Evolutionary conservation across 2,113 vertebrate species (phyloP).

Genomic region (Amphilophus citrinellus): DNA sequence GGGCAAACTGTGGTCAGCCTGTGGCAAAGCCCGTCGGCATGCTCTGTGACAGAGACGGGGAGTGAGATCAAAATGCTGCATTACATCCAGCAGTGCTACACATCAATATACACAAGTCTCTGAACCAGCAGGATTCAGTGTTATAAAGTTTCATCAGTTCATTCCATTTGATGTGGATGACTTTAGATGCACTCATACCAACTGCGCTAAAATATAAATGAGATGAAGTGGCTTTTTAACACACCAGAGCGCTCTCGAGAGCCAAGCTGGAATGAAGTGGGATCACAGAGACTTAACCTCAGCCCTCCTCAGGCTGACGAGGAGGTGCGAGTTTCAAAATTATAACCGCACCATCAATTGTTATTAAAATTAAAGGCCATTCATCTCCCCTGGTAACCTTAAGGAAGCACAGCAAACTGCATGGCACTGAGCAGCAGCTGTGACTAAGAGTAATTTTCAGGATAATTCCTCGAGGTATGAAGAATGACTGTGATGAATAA

Average conservation of each 20-base stretch:
- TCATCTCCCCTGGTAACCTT: conserved; percentile 42
- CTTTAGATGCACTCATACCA: conserved; percentile 29
- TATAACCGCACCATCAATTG: conserved; percentile 34
- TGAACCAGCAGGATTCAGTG: neutral
- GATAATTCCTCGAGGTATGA: conserved; percentile 25
- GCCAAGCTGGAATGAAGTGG: conserved; percentile 29
- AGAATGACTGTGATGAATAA: conserved; percentile 26
- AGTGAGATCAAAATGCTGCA: conserved; percentile 19
- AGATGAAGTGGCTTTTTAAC: conserved; percentile 48
- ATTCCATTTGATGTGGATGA: conserved; percentile 38
- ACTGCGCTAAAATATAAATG: conserved; percentile 60
- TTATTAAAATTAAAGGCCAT: conserved; percentile 52
- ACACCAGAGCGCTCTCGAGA: conserved; percentile 23
- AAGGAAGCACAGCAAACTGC: conserved; percentile 6
- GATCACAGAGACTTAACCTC: conserved; percentile 52
- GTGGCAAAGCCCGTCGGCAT: conserved; percentile 97
- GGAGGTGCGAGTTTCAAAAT: conserved; percentile 18
- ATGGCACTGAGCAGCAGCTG: conserved; percentile 5
- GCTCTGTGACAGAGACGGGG: conserved; percentile 82
- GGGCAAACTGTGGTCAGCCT: conserved; percentile 95
- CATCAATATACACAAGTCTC: neutral
- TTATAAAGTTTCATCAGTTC: conserved; percentile 45
- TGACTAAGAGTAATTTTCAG: conserved; percentile 39
- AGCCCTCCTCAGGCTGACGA: neutral
- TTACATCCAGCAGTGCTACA: conserved; percentile 4